phyloP scores from a whole-genome alignment of 2,888 invertebrate genomes.

The Hofmannophila pseudospretella region DNA sequence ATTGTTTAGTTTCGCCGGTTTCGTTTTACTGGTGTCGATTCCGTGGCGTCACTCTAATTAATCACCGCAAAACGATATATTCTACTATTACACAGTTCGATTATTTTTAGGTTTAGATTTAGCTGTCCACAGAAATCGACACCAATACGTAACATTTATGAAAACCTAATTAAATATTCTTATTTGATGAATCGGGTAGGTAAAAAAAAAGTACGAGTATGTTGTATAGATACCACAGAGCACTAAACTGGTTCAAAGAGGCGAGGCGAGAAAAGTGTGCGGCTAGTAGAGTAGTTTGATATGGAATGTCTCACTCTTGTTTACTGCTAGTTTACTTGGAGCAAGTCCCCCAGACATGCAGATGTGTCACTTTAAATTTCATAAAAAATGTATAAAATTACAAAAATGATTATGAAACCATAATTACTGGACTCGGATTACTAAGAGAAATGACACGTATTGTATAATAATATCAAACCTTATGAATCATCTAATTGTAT shows the following conservation, averaged over 20 bases:
- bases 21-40: too few species aligned
- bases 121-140: too few species aligned
- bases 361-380: constrained; percentile 65
- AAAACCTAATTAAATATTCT: too few species aligned
- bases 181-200: too few species aligned
- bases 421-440: constrained; percentile 52
- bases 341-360: constrained; percentile 51
- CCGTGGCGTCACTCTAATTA: too few species aligned
- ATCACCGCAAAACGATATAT: too few species aligned
- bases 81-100: too few species aligned
- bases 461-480: constrained; percentile 71
- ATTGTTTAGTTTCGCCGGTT: too few species aligned
- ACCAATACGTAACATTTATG: too few species aligned
- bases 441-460: constrained; percentile 51
- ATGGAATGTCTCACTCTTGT: constrained; percentile 75
- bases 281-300: constrained; percentile 52
- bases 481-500: constrained; percentile 46
- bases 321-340: constrained; percentile 58
- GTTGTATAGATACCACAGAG: too few species aligned
- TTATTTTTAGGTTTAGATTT: too few species aligned
- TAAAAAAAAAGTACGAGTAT: too few species aligned
- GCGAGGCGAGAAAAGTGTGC: constrained; percentile 1
- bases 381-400: constrained; percentile 76
- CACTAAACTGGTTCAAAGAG: not conserved
- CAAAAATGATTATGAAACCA: constrained; percentile 70